These are phyloP conservation scores for Olivierus martensii DNA, from an alignment of 1,140 invertebrate genomes.

Conservation along the genomic window DNA sequence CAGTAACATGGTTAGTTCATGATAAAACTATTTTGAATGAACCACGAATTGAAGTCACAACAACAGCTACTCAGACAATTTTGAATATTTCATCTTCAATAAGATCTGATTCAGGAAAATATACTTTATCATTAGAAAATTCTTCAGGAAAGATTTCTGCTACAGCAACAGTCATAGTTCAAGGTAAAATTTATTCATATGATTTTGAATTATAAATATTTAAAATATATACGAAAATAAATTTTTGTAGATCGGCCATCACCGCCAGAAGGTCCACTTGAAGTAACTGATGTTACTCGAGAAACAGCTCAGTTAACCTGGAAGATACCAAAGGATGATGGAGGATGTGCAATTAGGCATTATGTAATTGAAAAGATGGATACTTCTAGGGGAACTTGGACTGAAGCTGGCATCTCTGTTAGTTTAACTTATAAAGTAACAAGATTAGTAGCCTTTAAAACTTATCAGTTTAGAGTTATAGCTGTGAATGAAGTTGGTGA, in stretches of 20 bases:
- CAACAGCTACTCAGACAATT: slow-evolving; percentile 56
- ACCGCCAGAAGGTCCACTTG: slow-evolving; percentile 69
- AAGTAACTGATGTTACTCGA: slow-evolving; percentile 70
- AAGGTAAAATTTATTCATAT: slow-evolving; percentile 35
- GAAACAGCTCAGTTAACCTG: slow-evolving; percentile 74
- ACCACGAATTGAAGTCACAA: slow-evolving; percentile 51
- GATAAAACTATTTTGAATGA: slow-evolving; percentile 52
- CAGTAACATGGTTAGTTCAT: slow-evolving; percentile 77
- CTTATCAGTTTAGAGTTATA: slow-evolving; percentile 74
- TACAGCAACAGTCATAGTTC: slow-evolving; percentile 69
- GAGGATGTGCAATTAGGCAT: slow-evolving; percentile 85
- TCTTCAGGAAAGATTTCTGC: slow-evolving; percentile 63
- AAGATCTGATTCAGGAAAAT: slow-evolving; percentile 66
- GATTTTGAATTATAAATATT: too few species aligned
- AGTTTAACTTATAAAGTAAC: slow-evolving; percentile 66
- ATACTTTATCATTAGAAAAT: slow-evolving; percentile 74
- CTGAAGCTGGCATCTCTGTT: slow-evolving; percentile 76
- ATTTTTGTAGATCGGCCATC: slow-evolving; percentile 54
- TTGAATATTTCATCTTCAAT: slow-evolving; percentile 77
- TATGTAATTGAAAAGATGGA: slow-evolving; percentile 98
- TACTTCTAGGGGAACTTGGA: slow-evolving; percentile 83
- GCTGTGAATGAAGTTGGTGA: slow-evolving; percentile 92
- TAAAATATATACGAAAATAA: not conserved
- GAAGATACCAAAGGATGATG: slow-evolving; percentile 71
- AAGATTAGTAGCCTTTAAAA: slow-evolving; percentile 78